Evolutionary conservation across 2,888 invertebrate genomes (phyloP), one percentile per base, ranked within the genome.

Genomic region (Hermaeophaga mercurialis): DNA sequence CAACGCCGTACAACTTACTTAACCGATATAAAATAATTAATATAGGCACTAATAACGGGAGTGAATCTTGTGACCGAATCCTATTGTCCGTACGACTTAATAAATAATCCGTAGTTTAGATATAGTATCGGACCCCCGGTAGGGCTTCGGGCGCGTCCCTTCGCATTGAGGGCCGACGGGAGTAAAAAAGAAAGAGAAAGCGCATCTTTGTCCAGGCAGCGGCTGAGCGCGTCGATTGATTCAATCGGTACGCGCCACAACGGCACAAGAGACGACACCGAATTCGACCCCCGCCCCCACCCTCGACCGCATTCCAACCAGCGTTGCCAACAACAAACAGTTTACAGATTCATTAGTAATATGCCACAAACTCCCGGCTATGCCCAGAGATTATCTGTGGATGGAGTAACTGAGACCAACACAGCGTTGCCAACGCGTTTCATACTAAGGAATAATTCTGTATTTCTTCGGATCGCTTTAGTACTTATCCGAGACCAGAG

Each of bases 271-370:
- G 57, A 72, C 70, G 71, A 74, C 72, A 72, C 69, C 67, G 68
- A 71, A 69, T 68, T 67, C 80, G 81, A 75, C 59, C 80, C 79
- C 79, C 70, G 77, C 79, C 80, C 80, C 78, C 79, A 78, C 76
- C 79, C 79, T 73, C 77, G 78, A 77, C 75, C 78, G 78, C 80
- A 77, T 77, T 77, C 76, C 76, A 72, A 74, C 72, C 75, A 74
- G 75, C 73, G 76, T 76, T 76, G 76, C 76, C 76, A 75, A 70
- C 72, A 75, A 75, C 73, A 73, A 73, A 75, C 75, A 75, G 74
- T 76, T 77, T 77, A 77, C 77, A 74, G 75, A 77, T 77, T 77
- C 76, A 77, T 77, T 76, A 75, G 75, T 74, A 72, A 74, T 75
- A 73, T 70, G 71, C 73, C 73, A 72, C 74, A 67, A 70, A 50